Base-by-base conservation (phyloP, 2,888 invertebrate genomes). In the Mimas tiliae region DNA sequence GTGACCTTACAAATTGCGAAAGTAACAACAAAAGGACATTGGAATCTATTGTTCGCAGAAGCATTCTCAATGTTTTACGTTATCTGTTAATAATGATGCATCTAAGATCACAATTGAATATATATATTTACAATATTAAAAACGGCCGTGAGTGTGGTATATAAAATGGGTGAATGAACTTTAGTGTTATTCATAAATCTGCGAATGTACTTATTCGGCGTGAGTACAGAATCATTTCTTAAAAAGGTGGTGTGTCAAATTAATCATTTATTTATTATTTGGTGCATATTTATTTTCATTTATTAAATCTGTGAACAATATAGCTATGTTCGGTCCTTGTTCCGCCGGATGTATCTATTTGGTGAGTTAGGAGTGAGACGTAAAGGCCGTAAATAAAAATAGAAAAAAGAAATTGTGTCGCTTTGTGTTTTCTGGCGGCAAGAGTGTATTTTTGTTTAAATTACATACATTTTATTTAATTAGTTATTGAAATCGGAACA, bases 21-120 rank as follows among this genome's bases (percentile, higher is more conserved):
- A 74, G 66, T 70, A 74, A 81, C 81, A 86, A 87, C 86, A 86
- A 85, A 88, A 87, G 84, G 76, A 79, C 74, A 68, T 67, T 74
- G 76, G 71, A 74, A 75, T 71, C 72, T 75, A 75, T 80, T 82
- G 80, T 81, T 77, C 76, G 67, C 72, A 65, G 2, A 4, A 27
- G 72, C 67, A 75, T 70, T 75, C 70, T 74, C 64, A 67, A 73
- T 82, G 76, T 79, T 81, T 79, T 80, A 67, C 70, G 62, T 63
- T 66, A 63, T 69, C 64, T 69, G 63, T 19, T 58, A 11, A 34
- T 34, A 58, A 58, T 58, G 6, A 42, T 55, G 16, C 38, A 55
- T 42, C 38, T 58, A 19, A 58, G 12, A 58, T 19, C 42, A 42
- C 4, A 16, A 19, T 12, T 21, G 19, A 19, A 42, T 19, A 21